phyloP scores from a whole-genome alignment of 1,140 invertebrate species.

The Drosophila burlai region DNA sequence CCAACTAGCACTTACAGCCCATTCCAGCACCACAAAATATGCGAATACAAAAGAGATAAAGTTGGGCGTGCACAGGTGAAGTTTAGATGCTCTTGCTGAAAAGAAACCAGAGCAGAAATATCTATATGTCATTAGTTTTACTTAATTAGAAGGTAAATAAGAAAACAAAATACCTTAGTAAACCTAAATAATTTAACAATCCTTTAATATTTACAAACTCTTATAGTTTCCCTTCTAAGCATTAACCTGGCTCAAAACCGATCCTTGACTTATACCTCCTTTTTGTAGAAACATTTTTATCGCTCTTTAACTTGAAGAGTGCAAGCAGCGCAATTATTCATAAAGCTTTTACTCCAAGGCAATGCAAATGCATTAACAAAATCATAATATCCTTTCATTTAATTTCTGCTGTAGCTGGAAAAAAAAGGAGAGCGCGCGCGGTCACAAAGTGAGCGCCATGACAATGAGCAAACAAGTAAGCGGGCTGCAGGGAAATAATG shows the following conservation, averaged over 20 bases:
- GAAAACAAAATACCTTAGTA: background rate
- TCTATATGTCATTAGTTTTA: background rate
- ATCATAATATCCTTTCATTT: conserved; percentile 55
- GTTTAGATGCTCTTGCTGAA: conserved; percentile 25
- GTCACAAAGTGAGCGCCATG: conserved; percentile 52
- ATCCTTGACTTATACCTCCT: background rate
- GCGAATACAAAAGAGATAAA: conserved; percentile 19
- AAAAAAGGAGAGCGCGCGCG: conserved; percentile 8
- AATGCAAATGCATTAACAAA: conserved; percentile 50
- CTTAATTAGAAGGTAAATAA: background rate
- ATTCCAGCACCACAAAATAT: conserved; percentile 9
- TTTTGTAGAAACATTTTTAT: conserved; percentile 1
- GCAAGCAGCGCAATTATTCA: conserved; percentile 35
- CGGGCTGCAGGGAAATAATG: conserved; percentile 25
- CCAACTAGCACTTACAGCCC: conserved; percentile 15
- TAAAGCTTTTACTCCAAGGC: conserved; percentile 26
- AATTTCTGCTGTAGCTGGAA: conserved; percentile 26
- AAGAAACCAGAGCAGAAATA: background rate
- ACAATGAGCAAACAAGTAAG: conserved; percentile 55
- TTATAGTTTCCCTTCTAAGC: background rate
- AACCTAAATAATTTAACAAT: background rate
- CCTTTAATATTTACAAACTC: background rate
- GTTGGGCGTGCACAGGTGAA: background rate
- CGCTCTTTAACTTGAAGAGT: conserved; percentile 21
- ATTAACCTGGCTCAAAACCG: background rate